Base-by-base conservation (phyloP, 2,888 invertebrate genomes). In the Acrobasis suavella region DNA sequence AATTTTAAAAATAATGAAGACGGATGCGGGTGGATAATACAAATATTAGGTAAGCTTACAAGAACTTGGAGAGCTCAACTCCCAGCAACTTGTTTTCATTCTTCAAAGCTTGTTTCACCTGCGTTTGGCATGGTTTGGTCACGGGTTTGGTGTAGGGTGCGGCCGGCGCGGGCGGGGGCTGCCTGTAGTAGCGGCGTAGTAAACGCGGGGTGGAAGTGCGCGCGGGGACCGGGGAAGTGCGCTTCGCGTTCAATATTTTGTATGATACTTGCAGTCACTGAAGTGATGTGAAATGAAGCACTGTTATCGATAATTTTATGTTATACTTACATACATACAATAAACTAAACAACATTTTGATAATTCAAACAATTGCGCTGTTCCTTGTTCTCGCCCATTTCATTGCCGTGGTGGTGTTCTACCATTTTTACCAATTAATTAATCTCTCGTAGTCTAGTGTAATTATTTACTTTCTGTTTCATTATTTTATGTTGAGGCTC, bases 151-250 rank as follows among this genome's bases (percentile, higher is more conserved):
- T 66, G 72, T 76, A 77, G 74, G 75, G 76, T 74, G 75, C 72
- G 68, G 77, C 69, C n/a, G n/a, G n/a, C n/a, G n/a, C n/a, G n/a
- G n/a, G 75, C 76, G 78, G 68, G 76, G 77, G 77, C 74, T 84
- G 86, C 82, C 79, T 86, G 86, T 85, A 83, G 87, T 87, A 84
- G 74, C 82, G 81, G 68, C 86, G 86, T 87, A 88, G 87, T 86
- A 87, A 83, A 76, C 74, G 75, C 73, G 77, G 74, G 64, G 76
- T 61, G 71, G 67, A 64, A 70, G 64, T 71, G 72, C 67, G 66
- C 65, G 64, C n/a, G 64, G 73, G 22, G 22, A 22, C 64, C 72
- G 71, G 68, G 67, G 66, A 64, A 65, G 66, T 62, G 72, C 67
- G 68, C 69, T 73, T 72, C 72, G 81, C 82, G 83, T 81, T 86